These are phyloP conservation scores for Tetragonisca angustula DNA, from an alignment of 2,888 invertebrate genomes.

Conservation along the genomic window DNA sequence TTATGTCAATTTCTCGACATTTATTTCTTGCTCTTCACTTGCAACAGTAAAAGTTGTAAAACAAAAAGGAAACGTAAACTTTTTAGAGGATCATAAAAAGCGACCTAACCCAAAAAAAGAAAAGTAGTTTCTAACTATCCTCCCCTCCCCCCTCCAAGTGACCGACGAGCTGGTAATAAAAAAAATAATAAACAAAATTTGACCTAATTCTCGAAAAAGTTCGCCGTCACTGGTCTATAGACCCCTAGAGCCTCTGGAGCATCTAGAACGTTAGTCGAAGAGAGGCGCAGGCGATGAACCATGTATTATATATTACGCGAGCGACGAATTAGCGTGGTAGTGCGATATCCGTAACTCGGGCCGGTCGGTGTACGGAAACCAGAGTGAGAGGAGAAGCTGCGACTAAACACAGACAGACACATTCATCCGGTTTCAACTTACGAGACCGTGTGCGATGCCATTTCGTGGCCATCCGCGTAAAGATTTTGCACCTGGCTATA, in stretches of 20 bases:
- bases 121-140: too few relatives aligned
- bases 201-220: too few relatives aligned
- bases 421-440: slow-evolving; percentile 86
- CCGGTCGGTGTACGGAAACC: not conserved
- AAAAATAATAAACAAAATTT: too few relatives aligned
- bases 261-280: slow-evolving; percentile 32
- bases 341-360: not conserved
- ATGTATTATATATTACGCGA: slow-evolving; percentile 9
- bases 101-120: too few relatives aligned
- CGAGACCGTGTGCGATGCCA: slow-evolving; percentile 99
- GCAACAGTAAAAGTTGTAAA: too few relatives aligned
- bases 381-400: not conserved
- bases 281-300: slow-evolving; percentile 46
- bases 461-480: slow-evolving; percentile 97
- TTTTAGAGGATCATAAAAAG: too few relatives aligned
- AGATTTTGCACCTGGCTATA: slow-evolving; percentile 99
- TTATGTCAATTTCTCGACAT: too few relatives aligned
- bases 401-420: not conserved
- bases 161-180: too few relatives aligned
- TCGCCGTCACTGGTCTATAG: too few relatives aligned
- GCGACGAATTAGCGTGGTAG: slow-evolving; percentile 31
- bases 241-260: not conserved
- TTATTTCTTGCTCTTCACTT: too few relatives aligned
- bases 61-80: too few relatives aligned
- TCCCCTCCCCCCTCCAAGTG: too few relatives aligned